phyloP scores from a whole-genome alignment of 2,888 invertebrate species.

The Seira ritae region DNA sequence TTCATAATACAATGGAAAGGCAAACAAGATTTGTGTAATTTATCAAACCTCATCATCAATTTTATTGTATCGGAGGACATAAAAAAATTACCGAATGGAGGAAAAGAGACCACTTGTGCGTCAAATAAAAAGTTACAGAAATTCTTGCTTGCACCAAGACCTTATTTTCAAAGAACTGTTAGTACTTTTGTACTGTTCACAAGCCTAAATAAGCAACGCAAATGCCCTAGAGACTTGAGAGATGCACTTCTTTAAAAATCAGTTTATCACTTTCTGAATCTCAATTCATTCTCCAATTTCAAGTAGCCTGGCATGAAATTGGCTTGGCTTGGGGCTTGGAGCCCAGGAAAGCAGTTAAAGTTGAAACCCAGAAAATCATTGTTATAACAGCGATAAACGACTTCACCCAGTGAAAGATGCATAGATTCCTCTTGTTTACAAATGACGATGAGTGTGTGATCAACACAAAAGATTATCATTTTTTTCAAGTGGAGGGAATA shows the following conservation, averaged over 20 bases:
- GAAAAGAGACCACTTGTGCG: no score
- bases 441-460: conserved; percentile 25
- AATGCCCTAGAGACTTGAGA: no score
- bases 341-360: conserved; percentile 37
- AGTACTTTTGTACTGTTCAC: no score
- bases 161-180: no score
- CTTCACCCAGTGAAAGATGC: conserved; percentile 6
- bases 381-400: conserved; percentile 23
- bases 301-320: conserved; percentile 41
- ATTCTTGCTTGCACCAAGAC: no score
- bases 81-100: no score
- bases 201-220: no score
- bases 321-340: no score
- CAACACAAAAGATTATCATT: neutral
- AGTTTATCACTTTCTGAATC: conserved; percentile 46
- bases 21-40: conserved; percentile 51
- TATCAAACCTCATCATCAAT: conserved; percentile 44
- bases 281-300: conserved; percentile 6
- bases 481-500: no score
- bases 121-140: no score
- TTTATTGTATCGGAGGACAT: no score
- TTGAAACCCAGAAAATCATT: conserved; percentile 4
- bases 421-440: conserved; percentile 30
- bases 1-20: conserved; percentile 35
- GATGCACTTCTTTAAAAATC: conserved; percentile 34